Percentiles rank a stretch among this genome's conserved stretches.
Conservation (phyloP, 2,113 vertebrate species). For the Laticauda laticaudata region DNA sequence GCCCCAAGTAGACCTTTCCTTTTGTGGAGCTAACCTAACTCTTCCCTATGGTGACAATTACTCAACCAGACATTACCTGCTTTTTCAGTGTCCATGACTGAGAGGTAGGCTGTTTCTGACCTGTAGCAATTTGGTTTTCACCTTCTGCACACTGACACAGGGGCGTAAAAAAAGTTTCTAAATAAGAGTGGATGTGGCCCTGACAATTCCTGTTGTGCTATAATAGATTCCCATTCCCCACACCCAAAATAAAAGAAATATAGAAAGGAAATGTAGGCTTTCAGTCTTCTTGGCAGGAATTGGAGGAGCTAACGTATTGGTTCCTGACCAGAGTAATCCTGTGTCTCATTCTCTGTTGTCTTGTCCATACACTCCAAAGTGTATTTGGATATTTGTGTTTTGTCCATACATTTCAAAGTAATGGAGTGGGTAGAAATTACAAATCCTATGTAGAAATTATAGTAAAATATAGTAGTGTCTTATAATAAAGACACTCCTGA, state of each 20-base stretch:
- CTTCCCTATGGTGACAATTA: background rate
- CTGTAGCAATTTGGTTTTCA: background rate
- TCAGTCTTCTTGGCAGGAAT: background rate
- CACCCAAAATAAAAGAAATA: background rate
- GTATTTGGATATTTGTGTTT: background rate
- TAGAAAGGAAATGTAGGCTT: background rate
- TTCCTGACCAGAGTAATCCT: background rate
- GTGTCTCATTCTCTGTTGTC: background rate
- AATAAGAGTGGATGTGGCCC: background rate
- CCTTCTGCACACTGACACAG: background rate
- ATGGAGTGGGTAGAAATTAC: background rate
- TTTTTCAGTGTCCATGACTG: background rate
- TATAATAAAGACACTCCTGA: background rate
- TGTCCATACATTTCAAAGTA: background rate
- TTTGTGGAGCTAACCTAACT: background rate
- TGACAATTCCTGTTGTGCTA: background rate
- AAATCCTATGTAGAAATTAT: background rate
- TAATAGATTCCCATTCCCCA: background rate
- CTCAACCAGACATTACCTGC: background rate
- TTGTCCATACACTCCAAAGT: too few species aligned
- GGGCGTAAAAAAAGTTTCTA: background rate
- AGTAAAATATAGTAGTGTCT: background rate
- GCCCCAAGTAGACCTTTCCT: background rate
- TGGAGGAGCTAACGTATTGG: background rate
- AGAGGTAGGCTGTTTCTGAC: background rate